phyloP scores from a whole-genome alignment of 2,797 vertebrate genomes.

The Phaenicophaeus curvirostris region DNA sequence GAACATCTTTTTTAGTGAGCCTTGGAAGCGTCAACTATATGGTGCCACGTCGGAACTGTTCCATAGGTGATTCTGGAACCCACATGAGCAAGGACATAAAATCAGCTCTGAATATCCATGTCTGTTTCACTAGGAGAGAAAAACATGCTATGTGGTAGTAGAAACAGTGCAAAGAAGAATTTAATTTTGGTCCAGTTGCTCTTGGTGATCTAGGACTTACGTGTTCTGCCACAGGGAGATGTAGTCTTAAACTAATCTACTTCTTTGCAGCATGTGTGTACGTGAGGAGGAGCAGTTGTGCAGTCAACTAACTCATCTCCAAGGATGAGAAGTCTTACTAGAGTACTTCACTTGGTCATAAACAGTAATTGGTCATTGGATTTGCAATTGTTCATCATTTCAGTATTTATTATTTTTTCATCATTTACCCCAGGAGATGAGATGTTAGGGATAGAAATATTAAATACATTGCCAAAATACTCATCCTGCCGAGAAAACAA shows the following conservation, averaged over 20 bases:
- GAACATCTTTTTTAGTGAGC: background rate
- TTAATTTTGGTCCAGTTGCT: rapidly evolving
- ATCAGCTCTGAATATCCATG: rapidly evolving
- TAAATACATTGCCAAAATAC: background rate
- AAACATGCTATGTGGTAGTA: rapidly evolving
- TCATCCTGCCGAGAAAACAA: background rate
- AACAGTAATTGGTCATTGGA: background rate
- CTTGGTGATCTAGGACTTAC: background rate
- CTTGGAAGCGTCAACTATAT: background rate
- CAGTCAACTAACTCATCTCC: background rate
- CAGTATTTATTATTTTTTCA: background rate
- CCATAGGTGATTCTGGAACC: background rate
- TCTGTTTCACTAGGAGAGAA: background rate
- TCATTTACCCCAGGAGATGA: background rate
- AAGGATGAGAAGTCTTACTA: background rate
- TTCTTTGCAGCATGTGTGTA: background rate
- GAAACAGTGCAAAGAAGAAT: background rate
- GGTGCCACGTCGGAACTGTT: rapidly evolving
- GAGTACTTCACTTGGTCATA: background rate
- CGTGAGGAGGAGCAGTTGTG: background rate
- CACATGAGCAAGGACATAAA: background rate
- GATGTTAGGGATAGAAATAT: background rate
- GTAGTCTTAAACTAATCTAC: background rate
- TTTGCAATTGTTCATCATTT: background rate
- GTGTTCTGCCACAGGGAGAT: background rate